Evolutionary conservation across 1,140 invertebrate species (phyloP), one percentile per base, ranked within the genome.

Genomic region (Lasaia peninsularis): DNA sequence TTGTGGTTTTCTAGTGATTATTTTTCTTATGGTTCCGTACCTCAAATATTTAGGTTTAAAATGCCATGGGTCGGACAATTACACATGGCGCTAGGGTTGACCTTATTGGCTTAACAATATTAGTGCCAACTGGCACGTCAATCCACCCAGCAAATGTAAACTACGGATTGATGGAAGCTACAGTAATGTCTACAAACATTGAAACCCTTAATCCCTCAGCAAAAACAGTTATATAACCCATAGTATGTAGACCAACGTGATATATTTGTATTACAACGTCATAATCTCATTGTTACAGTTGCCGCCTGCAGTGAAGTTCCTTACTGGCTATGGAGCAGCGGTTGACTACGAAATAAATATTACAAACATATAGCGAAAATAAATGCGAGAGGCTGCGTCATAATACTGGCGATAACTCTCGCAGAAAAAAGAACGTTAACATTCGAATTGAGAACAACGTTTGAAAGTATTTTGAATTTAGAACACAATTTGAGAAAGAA

Each of bases 251-350:
- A 31, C 57, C 69, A 60, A 73, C 63, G 58, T 68, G 50, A 72
- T 34, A 18, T 48, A 49, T 69, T 54, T 48, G 16, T 50, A 24
- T 35, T 51, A 50, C 21, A 49, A 28, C 33, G 18, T 52, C 37
- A 56, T 44, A 28, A 31, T 55, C n/a, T 37, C 10, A 68, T 88
- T 88, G 84, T 87, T 87, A 18, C 82, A 88, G 84, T 75, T 79
- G 70, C 75, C 75, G 56, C 80, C 70, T 67, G 77, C 79, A 75
- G 75, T 70, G 54, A 78, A 80, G 66, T 78, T 74, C 72, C 80
- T 83, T 52, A 68, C 73, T 64, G 85, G 85, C 60, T 86, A 88
- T 81, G 85, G 85, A 58, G 79, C 85, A 67, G 85, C 84, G 51
- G 70, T 88, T 65, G 85, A 88, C 77, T 86, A 74, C 44, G 12